Evolutionary conservation across 2,888 invertebrate species (phyloP), one percentile per base, ranked within the genome.

Genomic region (Pyrgus malvae): DNA sequence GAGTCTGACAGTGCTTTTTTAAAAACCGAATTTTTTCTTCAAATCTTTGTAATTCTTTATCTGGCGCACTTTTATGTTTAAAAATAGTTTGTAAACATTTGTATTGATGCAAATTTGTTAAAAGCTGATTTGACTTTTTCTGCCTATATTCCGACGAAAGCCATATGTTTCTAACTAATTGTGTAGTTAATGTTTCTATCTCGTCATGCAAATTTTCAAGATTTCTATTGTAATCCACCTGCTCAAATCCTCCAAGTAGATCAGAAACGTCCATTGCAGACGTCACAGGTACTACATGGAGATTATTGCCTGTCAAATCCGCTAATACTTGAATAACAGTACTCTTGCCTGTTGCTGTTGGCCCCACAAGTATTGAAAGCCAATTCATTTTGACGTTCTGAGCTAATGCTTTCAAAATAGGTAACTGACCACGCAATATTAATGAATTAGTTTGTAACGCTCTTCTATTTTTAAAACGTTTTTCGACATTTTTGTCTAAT

Each of bases 221-320:
- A 73, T 95, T 95, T 65, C 94, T 90, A 60, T 92, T 93, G 67
- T 93, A 93, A 73, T 95, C 95, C 1, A 92, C 91, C 94, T 99
- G 99, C 91, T 99, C 99, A 83, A 99, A 99, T 60, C 98, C 98
- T 46, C 99, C 99, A 1, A 99, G 91, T 48, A 99, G 93, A 76
- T 99, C 98, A 0, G 96, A 96, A 0, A 98, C 97, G 73, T 99
- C 99, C 94, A 97, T 98, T 27, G 97, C 95, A 23, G 97, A 95
- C 67, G 97, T 98, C 48, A 98, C 95, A 8, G 95, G 93, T 56
- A 99, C 86, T 0, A 95, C 93, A 65, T 93, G 92, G 38, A 98
- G 88, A 56, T 93, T 91, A 64, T 93, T 93, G 1, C 96, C 96
- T 0, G 93, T 92, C 48, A 98, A 78, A 67, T 93, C 92, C 0